A percentile compares a stretch with the other conserved stretches of the same genome.
Evolutionary conservation across 2,113 vertebrate genomes (phyloP).

Genomic region (Forbesichthys agassizii): DNA sequence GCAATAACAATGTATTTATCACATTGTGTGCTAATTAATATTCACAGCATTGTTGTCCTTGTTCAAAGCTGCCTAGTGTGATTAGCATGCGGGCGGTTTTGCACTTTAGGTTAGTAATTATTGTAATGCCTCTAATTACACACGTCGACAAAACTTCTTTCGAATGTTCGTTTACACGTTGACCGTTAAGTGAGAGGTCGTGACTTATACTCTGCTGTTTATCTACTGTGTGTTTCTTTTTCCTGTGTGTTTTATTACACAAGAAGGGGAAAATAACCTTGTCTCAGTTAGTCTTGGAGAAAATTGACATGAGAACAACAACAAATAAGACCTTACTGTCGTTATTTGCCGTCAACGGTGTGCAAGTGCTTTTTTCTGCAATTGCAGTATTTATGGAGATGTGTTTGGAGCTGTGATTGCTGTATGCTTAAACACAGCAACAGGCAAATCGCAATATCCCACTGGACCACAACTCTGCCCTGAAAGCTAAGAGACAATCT

Average conservation of each 20-base stretch:
- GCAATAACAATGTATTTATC: conserved; percentile 25
- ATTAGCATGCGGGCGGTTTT: conserved; percentile 43
- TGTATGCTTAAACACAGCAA: not conserved
- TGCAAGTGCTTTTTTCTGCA: not conserved
- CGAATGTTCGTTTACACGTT: conserved; percentile 6
- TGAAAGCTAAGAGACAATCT: not conserved
- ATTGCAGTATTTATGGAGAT: not conserved
- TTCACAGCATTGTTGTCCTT: conserved; percentile 16
- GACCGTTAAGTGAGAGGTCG: conserved; percentile 19
- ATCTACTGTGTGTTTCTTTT: not conserved
- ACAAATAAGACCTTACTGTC: not conserved
- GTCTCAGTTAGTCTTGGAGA: not conserved
- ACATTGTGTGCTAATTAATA: conserved; percentile 35
- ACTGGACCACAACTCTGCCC: not conserved
- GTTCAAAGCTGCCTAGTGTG: conserved; percentile 40
- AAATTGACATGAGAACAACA: conserved; percentile 1
- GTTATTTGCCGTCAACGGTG: not conserved
- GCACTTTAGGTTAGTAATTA: conserved; percentile 45
- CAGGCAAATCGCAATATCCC: not conserved
- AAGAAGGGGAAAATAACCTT: not conserved
- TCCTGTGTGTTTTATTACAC: no score
- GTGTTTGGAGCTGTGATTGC: not conserved
- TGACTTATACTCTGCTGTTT: not conserved
- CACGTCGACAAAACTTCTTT: conserved; percentile 26
- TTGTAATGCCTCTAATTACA: conserved; percentile 40